Evolutionary conservation across 2,113 vertebrate genomes (phyloP), one percentile per base, ranked within the genome.

Genomic region (Labeo catla): DNA sequence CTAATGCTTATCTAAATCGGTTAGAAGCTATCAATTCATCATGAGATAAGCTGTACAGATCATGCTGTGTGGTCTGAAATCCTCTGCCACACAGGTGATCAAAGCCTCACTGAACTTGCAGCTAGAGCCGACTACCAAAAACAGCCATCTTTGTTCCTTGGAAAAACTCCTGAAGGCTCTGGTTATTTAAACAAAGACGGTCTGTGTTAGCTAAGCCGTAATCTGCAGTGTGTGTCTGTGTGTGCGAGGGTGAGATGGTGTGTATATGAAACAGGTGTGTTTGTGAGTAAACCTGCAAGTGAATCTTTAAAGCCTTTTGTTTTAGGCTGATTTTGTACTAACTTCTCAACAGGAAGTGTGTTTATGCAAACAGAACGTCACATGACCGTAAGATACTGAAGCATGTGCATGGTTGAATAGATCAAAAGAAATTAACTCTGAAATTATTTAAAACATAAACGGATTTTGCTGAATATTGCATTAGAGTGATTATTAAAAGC

Each of bases 171-270:
- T 50, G 57, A 49, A 73, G 57, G 28, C 23, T 76, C 59, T 12
- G n/a, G 43, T 83, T 80, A 61, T 72, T 89, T 81, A 63, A 87
- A 87, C 88, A 87, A 89, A 82, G 88, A 50, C 70, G 0, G 39
- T 34, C 82, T 89, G 76, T 86, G 87, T 88, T 76, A 4, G 6
- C 45, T 34, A 65, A 83, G 59, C 23, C 23, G 3, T 82, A 52
- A 52, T 82, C 63, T 54, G 57, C 13, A 8, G 52, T n/a, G 65
- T 72, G 63, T 79, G 57, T 83, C 65, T 74, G 43, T 74, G 65
- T 78, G 47, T 63, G 45, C 16, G 43, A 4, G 72, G 16, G 28
- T 16, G 34, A 43, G 43, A 21, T 15, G 6, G 4, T 65, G 72
- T 10, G 19, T 47, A 77, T 68, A 50, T 68, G 16, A 74, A 49